Conservation (phyloP, 2,797 vertebrate genomes). For the Hydrolagus colliei region DNA sequence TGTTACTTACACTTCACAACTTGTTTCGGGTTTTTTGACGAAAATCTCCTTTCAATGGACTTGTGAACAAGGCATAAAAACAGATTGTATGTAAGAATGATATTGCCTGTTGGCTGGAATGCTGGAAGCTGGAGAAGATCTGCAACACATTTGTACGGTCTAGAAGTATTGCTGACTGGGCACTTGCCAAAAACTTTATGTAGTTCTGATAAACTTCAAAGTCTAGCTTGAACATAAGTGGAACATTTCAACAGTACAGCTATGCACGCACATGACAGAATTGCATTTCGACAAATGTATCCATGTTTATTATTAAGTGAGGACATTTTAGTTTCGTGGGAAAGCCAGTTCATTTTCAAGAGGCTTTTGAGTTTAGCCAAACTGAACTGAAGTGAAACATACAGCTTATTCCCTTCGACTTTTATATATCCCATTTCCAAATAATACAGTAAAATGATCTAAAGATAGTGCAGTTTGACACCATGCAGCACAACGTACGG, state of each 20-base stretch:
- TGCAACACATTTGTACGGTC: slow-evolving; percentile 69
- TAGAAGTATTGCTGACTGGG: slow-evolving; percentile 59
- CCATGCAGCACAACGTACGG: not conserved
- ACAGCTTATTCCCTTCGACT: not conserved
- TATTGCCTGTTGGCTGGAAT: slow-evolving; percentile 50
- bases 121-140: slow-evolving; percentile 57
- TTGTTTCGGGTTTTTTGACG: not conserved
- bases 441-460: not conserved
- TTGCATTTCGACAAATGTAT: slow-evolving; percentile 66
- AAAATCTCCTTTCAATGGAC: slow-evolving; percentile 4
- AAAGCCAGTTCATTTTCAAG: not conserved
- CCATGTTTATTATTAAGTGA: slow-evolving; percentile 42
- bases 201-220: slow-evolving; percentile 76
- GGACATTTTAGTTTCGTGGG: slow-evolving; percentile 18
- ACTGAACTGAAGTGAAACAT: slow-evolving; percentile 1
- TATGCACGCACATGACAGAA: slow-evolving; percentile 66
- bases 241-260: slow-evolving; percentile 51
- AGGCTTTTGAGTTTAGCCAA: not conserved
- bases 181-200: slow-evolving; percentile 56
- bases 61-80: slow-evolving; percentile 13
- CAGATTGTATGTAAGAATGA: slow-evolving; percentile 17
- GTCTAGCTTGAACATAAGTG: slow-evolving; percentile 60
- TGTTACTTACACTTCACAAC: not conserved
- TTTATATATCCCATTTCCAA: slow-evolving; percentile 7
- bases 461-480: not conserved